Base-by-base conservation (phyloP, 2,888 invertebrate species). In the Trachelus troglodyta region DNA sequence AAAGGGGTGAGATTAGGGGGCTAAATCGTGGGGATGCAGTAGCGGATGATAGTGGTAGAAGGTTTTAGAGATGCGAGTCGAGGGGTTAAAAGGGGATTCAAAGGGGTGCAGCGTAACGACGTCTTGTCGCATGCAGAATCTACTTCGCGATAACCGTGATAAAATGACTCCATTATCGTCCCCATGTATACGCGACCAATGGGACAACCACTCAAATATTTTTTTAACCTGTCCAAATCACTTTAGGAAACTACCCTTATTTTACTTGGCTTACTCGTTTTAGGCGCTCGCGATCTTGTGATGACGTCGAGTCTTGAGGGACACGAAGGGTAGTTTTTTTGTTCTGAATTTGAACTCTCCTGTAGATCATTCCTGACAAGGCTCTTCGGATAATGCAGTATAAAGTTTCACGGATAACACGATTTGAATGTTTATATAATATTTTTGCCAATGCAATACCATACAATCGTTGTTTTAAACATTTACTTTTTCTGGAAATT, bases 401-500 rank as follows among this genome's bases (percentile, higher is more conserved):
- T 23, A 23, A 6, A 23, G 40, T 56, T 56, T 56, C 23, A 6
- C 6, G 40, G 23, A 56, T 56, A 56, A 56, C 9, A 9, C 40
- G 40, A 6, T 2, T 9, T 56, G 23, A 23, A 9, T 23, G 15
- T 6, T 1, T 15, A 15, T 40, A 12, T 4, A 11, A 37, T 37
- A 15, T 15, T 6, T 6, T 6, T 40, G 15, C 6, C 4, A 15
- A 40, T 40, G 1, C 15, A 40, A 15, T 40, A 15, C 12, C 84
- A 85, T 85, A 83, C 84, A 86, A 86, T 83, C 83, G 81, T 83
- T 85, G 81, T 83, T 85, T 88, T 88, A 85, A 88, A 88, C 82
- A 83, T 88, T 88, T 88, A 87, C 87, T 88, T 88, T 88, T 88
- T 88, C 88, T 88, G 87, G 87, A 78, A 83, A 85, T 81, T 81